Evolutionary conservation across 30 jellyfish, hydroid and myxozoan species (phyloP), one percentile per base, ranked within the genome.

Genomic region (Euphysa ruthae): DNA sequence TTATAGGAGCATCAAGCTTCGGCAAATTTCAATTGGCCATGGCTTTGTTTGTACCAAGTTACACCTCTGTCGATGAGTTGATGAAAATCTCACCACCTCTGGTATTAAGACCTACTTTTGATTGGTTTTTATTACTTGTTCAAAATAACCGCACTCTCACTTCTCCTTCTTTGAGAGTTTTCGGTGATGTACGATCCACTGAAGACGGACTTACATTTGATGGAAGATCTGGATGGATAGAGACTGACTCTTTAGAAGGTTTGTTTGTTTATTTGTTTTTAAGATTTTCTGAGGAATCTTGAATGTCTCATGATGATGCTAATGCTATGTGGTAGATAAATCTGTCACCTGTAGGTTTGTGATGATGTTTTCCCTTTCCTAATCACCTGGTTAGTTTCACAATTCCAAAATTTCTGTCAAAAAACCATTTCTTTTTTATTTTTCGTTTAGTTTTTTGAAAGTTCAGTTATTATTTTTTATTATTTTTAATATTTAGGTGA

Each of bases 201-300:
- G 85, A 73, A 13, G 61, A 73, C 29, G 85, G 85, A 27, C 24
- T 73, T 38, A 24, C 72, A 18, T 60, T 73, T 38, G 85, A 73
- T 55, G 85, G 85, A 20, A 49, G 34, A 58, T 15, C 84, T 54
- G 85, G 85, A n/a, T 73, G 85, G 85, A 31, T 73, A 31, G 46
- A 43, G 64, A 77, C 85, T 22, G 85, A 58, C 5, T 15, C 23
- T 2, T 60, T 73, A 27, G 75, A 73, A 63, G 85, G 85, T 73
- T 5, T 12, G 65, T 63, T 2, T 0, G 7, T 12, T 14, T 14
- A 30, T n/a, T 0, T 16, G 19, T 12, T 30, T 56, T 2, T n/a
- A 8, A 38, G 52, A n/a, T 42, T 42, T n/a, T n/a, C n/a, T n/a
- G n/a, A n/a, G n/a, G n/a, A n/a, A n/a, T n/a, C n/a, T n/a, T n/a